Conservation (phyloP, 1,140 invertebrate genomes). For the Lordiphosa clarofinis region DNA sequence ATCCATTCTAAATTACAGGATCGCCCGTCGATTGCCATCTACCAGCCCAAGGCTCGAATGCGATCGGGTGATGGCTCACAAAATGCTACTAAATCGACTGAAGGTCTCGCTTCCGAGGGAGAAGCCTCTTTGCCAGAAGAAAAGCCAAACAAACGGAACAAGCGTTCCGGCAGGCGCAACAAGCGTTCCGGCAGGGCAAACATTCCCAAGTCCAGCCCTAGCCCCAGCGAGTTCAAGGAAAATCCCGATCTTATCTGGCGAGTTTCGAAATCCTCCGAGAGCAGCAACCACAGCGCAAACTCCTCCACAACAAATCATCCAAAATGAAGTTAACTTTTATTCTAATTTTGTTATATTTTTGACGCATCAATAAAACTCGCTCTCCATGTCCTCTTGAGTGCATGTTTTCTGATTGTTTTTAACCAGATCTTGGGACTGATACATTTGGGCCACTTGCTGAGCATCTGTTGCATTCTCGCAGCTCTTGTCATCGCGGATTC, state of each 20-base stretch:
- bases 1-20: conserved; percentile 51
- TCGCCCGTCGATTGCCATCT: conserved; percentile 75
- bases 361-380: conserved; percentile 55
- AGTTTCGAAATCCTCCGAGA: conserved; percentile 56
- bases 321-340: conserved; percentile 31
- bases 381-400: conserved; percentile 43
- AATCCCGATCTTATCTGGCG: conserved; percentile 13
- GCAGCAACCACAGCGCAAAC: conserved; percentile 45
- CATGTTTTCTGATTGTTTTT: conserved; percentile 85
- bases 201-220: conserved; percentile 36
- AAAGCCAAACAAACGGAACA: conserved; percentile 30
- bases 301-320: conserved; percentile 6
- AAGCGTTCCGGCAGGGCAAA: conserved; percentile 47
- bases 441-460: conserved; percentile 90
- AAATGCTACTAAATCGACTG: conserved; percentile 3
- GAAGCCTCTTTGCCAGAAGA: conserved; percentile 24
- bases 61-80: conserved; percentile 49
- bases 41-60: conserved; percentile 67
- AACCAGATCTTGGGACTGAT: conserved; percentile 94
- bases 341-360: conserved; percentile 14
- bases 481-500: conserved; percentile 96
- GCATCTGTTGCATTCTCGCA: conserved; percentile 96
- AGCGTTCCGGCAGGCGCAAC: conserved; percentile 43
- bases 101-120: conserved; percentile 11
- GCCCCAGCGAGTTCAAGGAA: conserved; percentile 25